Percentiles rank a stretch among this genome's conserved stretches.
Conservation (phyloP, 1,140 invertebrate species). For the Notospermus geniculatus region DNA sequence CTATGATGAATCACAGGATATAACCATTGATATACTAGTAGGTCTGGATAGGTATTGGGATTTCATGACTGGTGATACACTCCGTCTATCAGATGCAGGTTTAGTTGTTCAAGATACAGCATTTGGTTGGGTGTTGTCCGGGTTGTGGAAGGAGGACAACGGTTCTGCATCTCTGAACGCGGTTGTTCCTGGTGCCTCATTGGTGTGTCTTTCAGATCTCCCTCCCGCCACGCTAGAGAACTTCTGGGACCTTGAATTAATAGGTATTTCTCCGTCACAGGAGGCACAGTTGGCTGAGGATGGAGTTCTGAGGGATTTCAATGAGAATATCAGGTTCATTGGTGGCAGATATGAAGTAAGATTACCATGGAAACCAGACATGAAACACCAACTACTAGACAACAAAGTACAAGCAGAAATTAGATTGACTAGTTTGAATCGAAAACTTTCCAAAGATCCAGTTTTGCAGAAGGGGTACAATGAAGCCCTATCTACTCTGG, state of each 20-base stretch:
- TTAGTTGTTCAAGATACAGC: not conserved
- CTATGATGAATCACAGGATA: too few species aligned
- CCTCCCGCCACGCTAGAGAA: not conserved
- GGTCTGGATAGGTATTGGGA: too few species aligned
- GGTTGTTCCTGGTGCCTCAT: not conserved
- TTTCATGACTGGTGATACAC: too few species aligned
- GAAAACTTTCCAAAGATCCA: not conserved
- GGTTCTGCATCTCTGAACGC: not conserved
- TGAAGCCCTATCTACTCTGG: not conserved
- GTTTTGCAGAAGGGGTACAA: not conserved
- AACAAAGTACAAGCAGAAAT: not conserved
- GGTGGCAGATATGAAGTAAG: not conserved
- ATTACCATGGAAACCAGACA: constrained; percentile 9
- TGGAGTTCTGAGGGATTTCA: not conserved
- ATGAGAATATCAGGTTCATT: not conserved
- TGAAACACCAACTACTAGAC: too few species aligned
- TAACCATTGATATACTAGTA: too few species aligned
- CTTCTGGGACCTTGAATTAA: constrained; percentile 1
- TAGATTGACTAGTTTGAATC: not conserved
- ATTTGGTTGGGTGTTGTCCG: constrained; percentile 5
- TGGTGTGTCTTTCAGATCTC: not conserved
- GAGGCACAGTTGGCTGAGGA: too few species aligned
- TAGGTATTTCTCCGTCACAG: too few species aligned
- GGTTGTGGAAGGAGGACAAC: not conserved
- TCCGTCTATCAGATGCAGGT: too few species aligned